Conservation (phyloP, 2,797 vertebrate genomes). For the Catostomus latipinnis region DNA sequence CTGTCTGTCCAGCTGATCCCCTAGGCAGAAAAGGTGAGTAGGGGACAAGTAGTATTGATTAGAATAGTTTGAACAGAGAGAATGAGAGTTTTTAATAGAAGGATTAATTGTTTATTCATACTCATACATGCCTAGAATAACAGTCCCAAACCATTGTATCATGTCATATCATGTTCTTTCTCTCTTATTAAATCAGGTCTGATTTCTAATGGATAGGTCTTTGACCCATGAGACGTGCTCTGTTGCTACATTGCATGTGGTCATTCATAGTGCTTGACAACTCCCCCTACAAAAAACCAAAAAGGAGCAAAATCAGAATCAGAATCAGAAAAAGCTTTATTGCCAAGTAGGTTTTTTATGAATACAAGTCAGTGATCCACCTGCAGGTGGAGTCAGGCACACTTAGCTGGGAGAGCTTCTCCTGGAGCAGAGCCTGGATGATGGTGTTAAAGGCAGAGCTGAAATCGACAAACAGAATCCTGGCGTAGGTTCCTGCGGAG, state of each 20-base stretch:
- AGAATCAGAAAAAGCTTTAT: too few relatives aligned
- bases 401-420: too few relatives aligned
- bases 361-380: too few relatives aligned
- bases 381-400: too few relatives aligned
- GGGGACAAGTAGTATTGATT: constrained; percentile 64
- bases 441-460: too few relatives aligned
- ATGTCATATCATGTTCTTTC: neutral
- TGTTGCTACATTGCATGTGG: neutral
- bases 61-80: constrained; percentile 42
- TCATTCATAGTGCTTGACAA: neutral
- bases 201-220: neutral
- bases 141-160: neutral
- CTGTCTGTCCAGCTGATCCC: constrained; percentile 76
- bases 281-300: neutral
- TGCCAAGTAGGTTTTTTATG: too few relatives aligned
- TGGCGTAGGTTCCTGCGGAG: too few relatives aligned
- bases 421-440: too few relatives aligned
- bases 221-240: neutral
- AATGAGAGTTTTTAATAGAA: constrained; percentile 7
- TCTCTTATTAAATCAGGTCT: neutral
- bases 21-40: constrained; percentile 63
- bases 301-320: too few relatives aligned
- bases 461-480: too few relatives aligned
- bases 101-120: neutral
- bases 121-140: neutral